Conservation (phyloP, 2,888 invertebrate genomes). For the Tetropium fuscum region DNA sequence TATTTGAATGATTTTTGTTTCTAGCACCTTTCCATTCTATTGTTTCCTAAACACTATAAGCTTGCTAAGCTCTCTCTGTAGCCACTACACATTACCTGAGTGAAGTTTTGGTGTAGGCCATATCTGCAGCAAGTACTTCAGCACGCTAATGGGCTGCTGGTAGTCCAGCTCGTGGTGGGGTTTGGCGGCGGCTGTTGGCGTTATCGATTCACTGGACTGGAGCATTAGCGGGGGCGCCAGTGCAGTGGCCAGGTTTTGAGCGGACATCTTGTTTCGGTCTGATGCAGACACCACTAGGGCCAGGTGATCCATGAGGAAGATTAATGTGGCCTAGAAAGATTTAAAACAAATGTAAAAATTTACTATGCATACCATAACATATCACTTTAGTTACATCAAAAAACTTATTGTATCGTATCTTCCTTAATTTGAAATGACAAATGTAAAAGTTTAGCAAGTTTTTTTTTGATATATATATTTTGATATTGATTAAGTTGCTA, state of each 20-base stretch:
- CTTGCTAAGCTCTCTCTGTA: not conserved
- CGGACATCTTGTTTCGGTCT: slow-evolving; percentile 97
- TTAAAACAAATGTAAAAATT: too few species aligned
- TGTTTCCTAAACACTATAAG: not conserved
- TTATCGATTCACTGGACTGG: slow-evolving; percentile 75
- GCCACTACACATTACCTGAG: slow-evolving; percentile 87
- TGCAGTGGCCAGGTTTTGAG: slow-evolving; percentile 93
- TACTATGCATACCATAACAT: too few species aligned
- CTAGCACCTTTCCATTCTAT: slow-evolving; percentile 13
- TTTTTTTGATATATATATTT: too few species aligned
- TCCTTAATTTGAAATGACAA: too few species aligned
- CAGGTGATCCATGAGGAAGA: slow-evolving; percentile 96
- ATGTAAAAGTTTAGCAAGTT: too few species aligned
- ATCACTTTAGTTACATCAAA: too few species aligned
- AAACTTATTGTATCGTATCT: too few species aligned
- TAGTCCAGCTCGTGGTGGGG: slow-evolving; percentile 78
- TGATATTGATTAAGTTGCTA: too few species aligned
- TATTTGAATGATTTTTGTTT: too few species aligned
- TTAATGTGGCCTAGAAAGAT: slow-evolving; percentile 83
- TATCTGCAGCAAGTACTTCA: slow-evolving; percentile 95
- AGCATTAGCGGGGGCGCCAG: slow-evolving; percentile 96
- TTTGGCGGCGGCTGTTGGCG: slow-evolving; percentile 67
- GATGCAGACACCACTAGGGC: slow-evolving; percentile 96
- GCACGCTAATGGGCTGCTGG: slow-evolving; percentile 92
- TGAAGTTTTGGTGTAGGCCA: slow-evolving; percentile 90